Conservation (phyloP, 2,797 vertebrate genomes). For the Clarias laeviceps region DNA sequence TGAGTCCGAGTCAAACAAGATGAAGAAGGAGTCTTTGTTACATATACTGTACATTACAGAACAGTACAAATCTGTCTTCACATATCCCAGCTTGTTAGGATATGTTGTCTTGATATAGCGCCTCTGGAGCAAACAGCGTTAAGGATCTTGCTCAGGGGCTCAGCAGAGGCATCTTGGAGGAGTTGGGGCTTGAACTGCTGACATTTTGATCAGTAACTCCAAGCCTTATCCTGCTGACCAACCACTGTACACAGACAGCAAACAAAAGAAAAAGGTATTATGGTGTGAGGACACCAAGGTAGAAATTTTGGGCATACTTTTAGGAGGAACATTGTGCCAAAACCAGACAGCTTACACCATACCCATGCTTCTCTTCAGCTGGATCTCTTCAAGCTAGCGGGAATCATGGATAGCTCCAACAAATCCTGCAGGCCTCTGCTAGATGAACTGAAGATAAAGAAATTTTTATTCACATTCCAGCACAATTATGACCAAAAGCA, state of each 20-base stretch:
- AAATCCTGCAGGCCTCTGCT: background rate
- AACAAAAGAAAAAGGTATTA: background rate
- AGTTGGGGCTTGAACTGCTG: no score
- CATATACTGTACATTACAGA: no score
- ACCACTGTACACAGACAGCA: background rate
- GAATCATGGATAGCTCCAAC: background rate
- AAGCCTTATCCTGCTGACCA: no score
- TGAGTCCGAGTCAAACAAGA: background rate
- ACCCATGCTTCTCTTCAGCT: background rate
- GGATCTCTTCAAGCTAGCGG: background rate
- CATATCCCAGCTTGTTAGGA: no score
- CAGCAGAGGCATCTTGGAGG: no score
- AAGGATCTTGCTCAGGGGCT: no score
- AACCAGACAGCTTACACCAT: background rate
- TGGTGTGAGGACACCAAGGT: background rate
- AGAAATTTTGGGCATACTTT: background rate
- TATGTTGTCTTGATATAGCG: no score
- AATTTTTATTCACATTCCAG: background rate
- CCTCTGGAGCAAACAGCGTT: no score
- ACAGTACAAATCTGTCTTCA: no score
- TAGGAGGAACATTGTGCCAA: background rate
- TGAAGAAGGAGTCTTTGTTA: no score
- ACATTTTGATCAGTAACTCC: no score
- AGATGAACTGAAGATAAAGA: slow-evolving; percentile 1
- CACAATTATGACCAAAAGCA: background rate